phyloP scores from a whole-genome alignment of 2,797 vertebrate species.

The Phalanger gymnotis region DNA sequence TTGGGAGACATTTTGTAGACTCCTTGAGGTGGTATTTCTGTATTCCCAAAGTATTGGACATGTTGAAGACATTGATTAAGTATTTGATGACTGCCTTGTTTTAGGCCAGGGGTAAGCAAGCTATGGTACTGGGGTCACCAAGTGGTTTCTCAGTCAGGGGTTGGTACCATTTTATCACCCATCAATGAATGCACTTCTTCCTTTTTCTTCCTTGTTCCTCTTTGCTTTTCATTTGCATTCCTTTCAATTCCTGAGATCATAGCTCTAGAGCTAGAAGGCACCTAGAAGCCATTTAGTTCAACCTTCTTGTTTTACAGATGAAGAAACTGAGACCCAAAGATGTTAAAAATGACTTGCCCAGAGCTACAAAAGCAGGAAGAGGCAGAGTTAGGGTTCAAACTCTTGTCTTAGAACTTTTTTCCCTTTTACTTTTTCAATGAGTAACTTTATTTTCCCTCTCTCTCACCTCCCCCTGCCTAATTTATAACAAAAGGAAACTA shows the following conservation, averaged over 20 bases:
- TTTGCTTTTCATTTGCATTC: neutral
- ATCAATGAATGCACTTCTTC: neutral
- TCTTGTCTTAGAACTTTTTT: neutral
- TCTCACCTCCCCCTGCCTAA: neutral
- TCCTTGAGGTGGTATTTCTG: neutral
- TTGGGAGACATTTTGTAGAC: neutral
- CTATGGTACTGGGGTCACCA: neutral
- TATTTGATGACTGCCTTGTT: neutral
- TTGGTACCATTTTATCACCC: neutral
- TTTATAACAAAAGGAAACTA: neutral
- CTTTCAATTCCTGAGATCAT: neutral
- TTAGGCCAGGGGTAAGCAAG: neutral
- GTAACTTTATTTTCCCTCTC: neutral
- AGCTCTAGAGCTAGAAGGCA: neutral
- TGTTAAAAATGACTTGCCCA: neutral
- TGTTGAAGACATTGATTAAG: neutral
- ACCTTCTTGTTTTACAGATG: neutral
- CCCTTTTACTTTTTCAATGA: neutral
- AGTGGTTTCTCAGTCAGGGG: neutral
- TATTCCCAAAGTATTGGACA: neutral
- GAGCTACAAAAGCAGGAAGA: neutral
- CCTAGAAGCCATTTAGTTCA: neutral
- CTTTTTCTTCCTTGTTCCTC: neutral
- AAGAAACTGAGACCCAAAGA: neutral
- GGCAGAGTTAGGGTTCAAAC: neutral